Evolutionary conservation across 2,888 invertebrate species (phyloP), one percentile per base, ranked within the genome.

Genomic region (Hetaerina titia): DNA sequence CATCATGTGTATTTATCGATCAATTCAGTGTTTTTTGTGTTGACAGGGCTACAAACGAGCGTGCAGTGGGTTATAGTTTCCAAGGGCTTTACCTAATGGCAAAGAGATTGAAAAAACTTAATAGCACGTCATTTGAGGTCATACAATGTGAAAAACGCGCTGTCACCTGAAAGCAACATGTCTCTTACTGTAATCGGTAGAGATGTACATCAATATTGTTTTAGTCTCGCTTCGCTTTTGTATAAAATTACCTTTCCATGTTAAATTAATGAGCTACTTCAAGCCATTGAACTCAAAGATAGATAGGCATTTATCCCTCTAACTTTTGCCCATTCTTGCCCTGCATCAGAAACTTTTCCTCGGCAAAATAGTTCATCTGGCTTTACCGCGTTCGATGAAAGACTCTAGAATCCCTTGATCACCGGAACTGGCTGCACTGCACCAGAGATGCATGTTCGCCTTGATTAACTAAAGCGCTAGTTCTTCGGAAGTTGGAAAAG

Each of bases 381-480:
- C 89, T 89, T n/a, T 89, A 11, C 19, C 6, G 17, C 89, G 13
- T 81, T 89, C 13, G 89, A n/a, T 58, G 89, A 17, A 89, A 89
- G 81, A 81, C 31, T 31, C 31, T 31, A 31, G 11, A 81, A 81
- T 81, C 90, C 90, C 90, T 31, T 90, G 90, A 90, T 63, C 63
- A 13, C 45, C 63, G 63, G 63, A 90, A 90, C 31, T 69, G 11
- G 64, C 90, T 90, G 63, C 90, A 31, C 63, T 19, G 90, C 63
- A 63, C 31, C 25, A 81, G 31, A 15, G 81, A 31, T 81, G 81
- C 90, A 45, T 90, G 64, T 31, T 64, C 90, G 17, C 56, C 56
- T 92, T n/a, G 89, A 69, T 92, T 92, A 64, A 69, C 92, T 69
- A 58, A 58, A 89, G 58, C 89, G 22, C 11, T 22, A 89, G 58